Evolutionary conservation across 2,797 vertebrate species (phyloP), one percentile per base, ranked within the genome.

Genomic region (Garrulus glandarius): DNA sequence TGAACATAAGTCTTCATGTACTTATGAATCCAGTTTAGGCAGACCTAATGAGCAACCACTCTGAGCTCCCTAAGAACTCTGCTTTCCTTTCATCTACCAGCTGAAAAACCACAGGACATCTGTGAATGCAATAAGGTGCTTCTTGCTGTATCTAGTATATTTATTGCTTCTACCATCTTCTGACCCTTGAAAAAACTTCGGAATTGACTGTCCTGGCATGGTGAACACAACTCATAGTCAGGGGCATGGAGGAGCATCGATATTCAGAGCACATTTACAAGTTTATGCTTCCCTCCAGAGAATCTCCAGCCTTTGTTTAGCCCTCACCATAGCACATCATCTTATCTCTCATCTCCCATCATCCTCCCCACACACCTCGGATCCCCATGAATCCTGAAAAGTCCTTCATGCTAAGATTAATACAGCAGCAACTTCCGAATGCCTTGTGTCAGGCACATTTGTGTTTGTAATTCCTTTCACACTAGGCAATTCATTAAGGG

Each of bases 381-480:
- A 46, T 70, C 24, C 29, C 15, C 34, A 44, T 5, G 47, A 77
- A 80, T 76, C 60, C 74, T 65, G 14, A 11, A 50, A 67, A 90
- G 72, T 56, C 77, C 59, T 78, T 87, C 55, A 55, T 50, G 46
- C 60, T 68, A 72, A 61, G 0, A 5, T 64, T 49, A 84, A 91
- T 37, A 59, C 36, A 77, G 75, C 80, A 96, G 56, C 3, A 6
- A 84, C 77, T 82, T 82, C 85, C 0, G 0, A 88, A 69, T 5
- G 5, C 57, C 80, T 86, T 29, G 47, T 90, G 85, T 72, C 80
- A 82, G 77, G 70, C 74, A 63, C 49, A 52, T 94, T 92, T 85
- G 90, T 94, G 65, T 92, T 96, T 92, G 78, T 21, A 91, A 95
- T 96, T 92, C 84, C 61, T 74, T 95, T 93, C 92, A 94, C 74